Evolutionary conservation across 2,797 vertebrate species (phyloP).

Genomic region (Arctocebus calabarensis): DNA sequence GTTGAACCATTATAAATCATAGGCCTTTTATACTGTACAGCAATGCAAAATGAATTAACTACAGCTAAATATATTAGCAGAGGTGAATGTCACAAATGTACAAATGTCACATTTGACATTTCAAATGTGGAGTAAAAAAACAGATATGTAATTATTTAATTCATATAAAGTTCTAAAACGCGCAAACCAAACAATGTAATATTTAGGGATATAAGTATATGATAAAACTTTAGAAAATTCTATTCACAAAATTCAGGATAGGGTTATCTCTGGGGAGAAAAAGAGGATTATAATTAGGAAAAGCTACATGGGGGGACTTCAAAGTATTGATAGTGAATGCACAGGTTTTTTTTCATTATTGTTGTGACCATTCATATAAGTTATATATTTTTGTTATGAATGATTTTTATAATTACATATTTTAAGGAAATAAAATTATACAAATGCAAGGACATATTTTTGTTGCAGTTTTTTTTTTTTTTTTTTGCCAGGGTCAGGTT

Average conservation of each 20-base stretch:
- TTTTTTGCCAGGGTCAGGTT: too few species aligned
- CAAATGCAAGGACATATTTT: not conserved
- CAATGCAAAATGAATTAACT: not conserved
- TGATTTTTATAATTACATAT: not conserved
- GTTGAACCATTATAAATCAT: not conserved
- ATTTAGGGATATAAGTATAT: not conserved
- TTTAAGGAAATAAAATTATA: constrained; percentile 22
- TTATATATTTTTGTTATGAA: not conserved
- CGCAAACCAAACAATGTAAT: not conserved
- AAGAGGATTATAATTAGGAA: not conserved
- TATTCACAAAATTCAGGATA: not conserved
- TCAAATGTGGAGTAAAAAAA: not conserved
- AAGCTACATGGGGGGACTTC: not conserved
- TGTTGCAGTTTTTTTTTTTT: too few species aligned
- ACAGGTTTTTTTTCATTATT: not conserved
- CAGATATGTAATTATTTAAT: not conserved
- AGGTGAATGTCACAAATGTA: constrained; percentile 3
- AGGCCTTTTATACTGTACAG: not conserved
- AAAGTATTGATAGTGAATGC: not conserved
- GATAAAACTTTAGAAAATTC: not conserved
- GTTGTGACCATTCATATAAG: not conserved
- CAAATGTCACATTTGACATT: too few species aligned
- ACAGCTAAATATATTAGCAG: not conserved
- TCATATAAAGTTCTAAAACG: constrained; percentile 19
- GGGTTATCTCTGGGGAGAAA: not conserved